Base-by-base conservation (phyloP, 2,888 invertebrate species). In the Morpho deidamia region DNA sequence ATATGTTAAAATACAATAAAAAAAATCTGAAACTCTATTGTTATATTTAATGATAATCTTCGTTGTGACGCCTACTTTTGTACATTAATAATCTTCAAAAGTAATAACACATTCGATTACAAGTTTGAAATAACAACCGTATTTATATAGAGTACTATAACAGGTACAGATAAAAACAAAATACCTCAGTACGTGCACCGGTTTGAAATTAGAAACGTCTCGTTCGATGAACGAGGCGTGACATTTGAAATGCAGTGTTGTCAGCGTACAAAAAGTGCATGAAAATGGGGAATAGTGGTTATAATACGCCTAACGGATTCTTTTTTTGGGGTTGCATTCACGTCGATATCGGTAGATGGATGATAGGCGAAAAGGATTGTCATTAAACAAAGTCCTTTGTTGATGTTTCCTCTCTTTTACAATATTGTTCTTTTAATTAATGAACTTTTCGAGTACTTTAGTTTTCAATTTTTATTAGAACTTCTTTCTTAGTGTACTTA, bases 141-240 rank as follows among this genome's bases (percentile, higher is more conserved):
- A 23, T 23, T 23, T 23, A 23, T 14, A n/a, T n/a, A 14, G 14
- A 14, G 14, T 14, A 14, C 14, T 14, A 14, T 23, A 23, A 23
- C 23, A 23, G 23, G 23, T 12, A 45, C n/a, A 10, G 23, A 32
- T 51, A 51, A 23, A 51, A 40, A 44, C 42, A 49, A 49, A 49
- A 45, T 45, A 35, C n/a, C 39, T 51, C 23, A 3, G 9, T 11
- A 39, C 46, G 37, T 23, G 37, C 41, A 14, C 34, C 44, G 44
- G 59, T 61, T 73, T 71, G 65, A 61, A 72, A 81, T 81, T 76
- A 76, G 69, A 70, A 78, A 72, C 66, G 58, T 70, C 76, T 81
- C 76, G 78, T 82, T 81, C 55, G 44, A 80, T 79, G 84, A 85
- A 87, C 85, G 78, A 88, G 86, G 83, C 88, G 87, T 87, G 87